Base-by-base conservation (phyloP, 1,140 invertebrate species). In the Leptinotarsa defecta region DNA sequence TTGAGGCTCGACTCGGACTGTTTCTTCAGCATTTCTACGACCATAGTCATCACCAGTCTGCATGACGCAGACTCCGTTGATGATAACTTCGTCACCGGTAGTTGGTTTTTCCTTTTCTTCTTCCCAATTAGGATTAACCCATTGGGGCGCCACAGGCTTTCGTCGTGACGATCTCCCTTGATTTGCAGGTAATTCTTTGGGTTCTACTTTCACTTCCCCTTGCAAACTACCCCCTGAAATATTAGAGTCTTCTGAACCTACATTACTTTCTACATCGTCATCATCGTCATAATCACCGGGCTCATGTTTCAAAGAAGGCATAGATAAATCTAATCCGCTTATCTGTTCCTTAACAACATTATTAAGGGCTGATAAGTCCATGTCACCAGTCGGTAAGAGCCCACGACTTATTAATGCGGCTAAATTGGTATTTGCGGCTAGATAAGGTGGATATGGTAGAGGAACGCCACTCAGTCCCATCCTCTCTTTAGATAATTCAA, bases 51-150 rank as follows among this genome's bases (percentile, higher is more conserved):
- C 92, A 78, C 92, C 91, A 48, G 91, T 91, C 76, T 94, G 92
- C 92, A 96, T 95, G 1, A 96, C 94, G 83, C 95, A 96, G 19
- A 96, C 95, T 4, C 95, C 95, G 81, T 96, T 96, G 77, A 96
- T 96, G 76, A 96, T 95, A 1, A 95, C 92, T 84, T 95, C 94
- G 78, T 91, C 91, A 13, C 90, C 89, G 76, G 88, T 88, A 73
- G 87, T 88, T 57, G 84, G 87, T 80, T 75, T 86, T 69, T 91
- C 90, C 73, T 88, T 86, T 73, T 87, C 86, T 77, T 95, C 92
- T 84, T 96, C 94, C 91, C 94, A 94, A 70, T 96, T 95, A 3
- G 95, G 96, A 85, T 97, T 97, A 0, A 98, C 96, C 95, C 97
- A 98, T 86, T 98, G 96, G 1, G 97, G 97, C 43, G 96, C 95